Base-by-base conservation (phyloP, 2,888 invertebrate genomes). In the Ichneumoninae sp. region DNA sequence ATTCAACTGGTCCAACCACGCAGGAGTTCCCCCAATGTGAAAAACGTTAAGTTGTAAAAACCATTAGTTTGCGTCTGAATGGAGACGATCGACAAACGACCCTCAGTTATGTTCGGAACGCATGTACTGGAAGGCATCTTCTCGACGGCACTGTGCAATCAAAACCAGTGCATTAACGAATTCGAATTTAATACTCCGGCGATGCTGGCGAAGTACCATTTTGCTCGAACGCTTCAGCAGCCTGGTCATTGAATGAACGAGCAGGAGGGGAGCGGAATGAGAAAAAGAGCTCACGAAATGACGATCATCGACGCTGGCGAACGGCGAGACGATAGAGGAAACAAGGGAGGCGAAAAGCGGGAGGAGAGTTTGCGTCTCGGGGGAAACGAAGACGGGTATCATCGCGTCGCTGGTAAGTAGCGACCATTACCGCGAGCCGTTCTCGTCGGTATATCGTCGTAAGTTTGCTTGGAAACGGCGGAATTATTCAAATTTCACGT, bases 401-500 rank as follows among this genome's bases (percentile, higher is more conserved):
- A 84, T 84, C 78, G 84, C 70, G 81, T 70, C 65, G 70, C 81
- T 86, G 86, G 88, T 90, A 91, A 92, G 91, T 91, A 91, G 91
- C 91, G 88, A 86, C 87, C 91, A 92, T 92, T 91, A 92, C 86
- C 86, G 88, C 80, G 86, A 85, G 79, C 82, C 86, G 87, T 88
- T 88, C 88, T 84, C 88, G 87, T 85, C 85, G 87, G 86, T 87
- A 86, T 88, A 80, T 78, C 83, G 87, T 85, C 88, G 88, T 89
- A 90, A 90, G 90, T 91, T 89, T 88, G 92, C 92, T 87, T 92
- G 89, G 88, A 91, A 92, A 92, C 90, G 92, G 87, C 87, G 82
- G 83, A 92, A 92, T 92, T 92, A 92, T 92, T 92, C 90, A 92
- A 92, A 92, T 92, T 88, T 87, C 74, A 69, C 86, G 88, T 84